These are phyloP conservation scores for Ia io DNA, from an alignment of 2,113 vertebrate species.

Conservation along the genomic window DNA sequence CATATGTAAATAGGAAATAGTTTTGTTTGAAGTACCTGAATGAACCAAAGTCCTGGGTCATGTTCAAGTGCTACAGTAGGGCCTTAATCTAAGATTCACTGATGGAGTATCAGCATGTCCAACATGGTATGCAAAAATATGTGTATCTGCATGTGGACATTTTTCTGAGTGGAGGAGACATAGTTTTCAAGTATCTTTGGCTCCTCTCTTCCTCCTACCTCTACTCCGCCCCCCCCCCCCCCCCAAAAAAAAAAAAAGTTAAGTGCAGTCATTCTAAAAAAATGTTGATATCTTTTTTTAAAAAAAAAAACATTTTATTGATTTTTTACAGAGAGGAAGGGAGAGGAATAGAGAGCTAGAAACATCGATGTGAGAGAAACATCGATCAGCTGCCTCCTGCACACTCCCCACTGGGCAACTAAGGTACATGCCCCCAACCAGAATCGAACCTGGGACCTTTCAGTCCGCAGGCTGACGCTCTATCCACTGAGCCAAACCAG, in stretches of 20 bases:
- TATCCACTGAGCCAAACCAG: too few species aligned
- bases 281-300: not conserved
- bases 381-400: too few species aligned
- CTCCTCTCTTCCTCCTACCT: not conserved
- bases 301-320: too few species aligned
- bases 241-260: not conserved
- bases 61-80: not conserved
- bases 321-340: too few species aligned
- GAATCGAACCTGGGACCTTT: too few species aligned
- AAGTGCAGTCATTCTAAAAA: not conserved
- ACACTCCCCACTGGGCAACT: too few species aligned
- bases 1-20: not conserved
- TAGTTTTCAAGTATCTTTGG: not conserved
- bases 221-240: fast-evolving
- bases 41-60: not conserved
- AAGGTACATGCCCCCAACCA: too few species aligned
- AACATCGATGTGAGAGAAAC: too few species aligned
- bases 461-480: too few species aligned
- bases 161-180: not conserved
- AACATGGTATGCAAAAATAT: not conserved
- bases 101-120: not conserved
- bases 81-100: not conserved
- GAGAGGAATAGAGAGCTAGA: too few species aligned
- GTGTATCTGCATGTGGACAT: not conserved
- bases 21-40: not conserved